Percentiles rank a stretch among this genome's conserved stretches.
Conservation (phyloP, 2,797 vertebrate genomes). For the Vireo griseus region DNA sequence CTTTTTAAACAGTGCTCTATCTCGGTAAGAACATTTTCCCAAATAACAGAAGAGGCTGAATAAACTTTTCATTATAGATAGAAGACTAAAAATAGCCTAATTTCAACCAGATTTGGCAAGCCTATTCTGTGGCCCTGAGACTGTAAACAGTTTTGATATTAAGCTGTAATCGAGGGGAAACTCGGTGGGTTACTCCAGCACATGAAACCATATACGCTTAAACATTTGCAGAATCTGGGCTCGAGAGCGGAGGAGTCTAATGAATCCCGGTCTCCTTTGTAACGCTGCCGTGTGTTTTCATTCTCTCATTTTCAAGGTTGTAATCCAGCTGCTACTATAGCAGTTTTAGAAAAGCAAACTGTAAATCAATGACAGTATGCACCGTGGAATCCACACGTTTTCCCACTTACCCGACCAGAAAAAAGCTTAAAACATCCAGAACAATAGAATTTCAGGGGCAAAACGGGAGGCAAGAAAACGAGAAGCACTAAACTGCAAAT, state of each 20-base stretch:
- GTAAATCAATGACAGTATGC: not conserved
- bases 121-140: not conserved
- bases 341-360: not conserved
- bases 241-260: not conserved
- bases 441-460: conserved; percentile 16
- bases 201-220: not conserved
- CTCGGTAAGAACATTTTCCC: not conserved
- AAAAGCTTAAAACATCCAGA: not conserved
- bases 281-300: not conserved
- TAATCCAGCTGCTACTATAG: conserved; percentile 2
- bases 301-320: not conserved
- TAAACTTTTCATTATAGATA: not conserved
- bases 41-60: not conserved
- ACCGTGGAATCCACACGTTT: not conserved
- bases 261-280: conserved; percentile 26
- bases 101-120: not conserved
- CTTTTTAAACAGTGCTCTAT: not conserved
- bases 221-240: not conserved
- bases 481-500: not conserved
- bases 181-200: not conserved
- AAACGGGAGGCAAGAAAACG: not conserved
- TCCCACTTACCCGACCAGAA: not conserved
- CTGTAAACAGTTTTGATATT: not conserved
- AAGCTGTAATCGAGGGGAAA: not conserved
- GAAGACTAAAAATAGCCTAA: not conserved